Conservation (phyloP, 2,113 vertebrate species). For the Micronycteris hirsuta region DNA sequence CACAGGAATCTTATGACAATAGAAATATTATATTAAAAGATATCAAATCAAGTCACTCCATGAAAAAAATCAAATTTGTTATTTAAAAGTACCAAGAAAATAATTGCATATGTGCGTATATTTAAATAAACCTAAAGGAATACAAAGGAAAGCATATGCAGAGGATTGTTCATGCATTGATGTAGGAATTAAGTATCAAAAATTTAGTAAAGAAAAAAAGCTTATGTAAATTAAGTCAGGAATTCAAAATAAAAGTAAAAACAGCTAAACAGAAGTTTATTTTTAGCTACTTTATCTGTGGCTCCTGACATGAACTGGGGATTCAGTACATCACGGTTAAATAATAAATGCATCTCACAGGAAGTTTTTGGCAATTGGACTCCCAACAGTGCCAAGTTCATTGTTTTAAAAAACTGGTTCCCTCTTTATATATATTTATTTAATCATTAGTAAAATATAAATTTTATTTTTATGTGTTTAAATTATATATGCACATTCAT, state of each 20-base stretch:
- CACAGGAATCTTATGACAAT: neutral
- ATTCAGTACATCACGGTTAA: neutral
- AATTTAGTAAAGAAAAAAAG: neutral
- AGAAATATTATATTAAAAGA: neutral
- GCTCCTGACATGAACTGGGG: neutral
- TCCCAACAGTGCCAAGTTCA: neutral
- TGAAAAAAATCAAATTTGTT: neutral
- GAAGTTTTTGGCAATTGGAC: neutral
- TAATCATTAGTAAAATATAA: neutral
- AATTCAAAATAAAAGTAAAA: neutral
- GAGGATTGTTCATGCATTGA: neutral
- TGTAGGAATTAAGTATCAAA: neutral
- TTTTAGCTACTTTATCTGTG: neutral
- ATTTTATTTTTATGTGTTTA: neutral
- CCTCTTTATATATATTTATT: neutral
- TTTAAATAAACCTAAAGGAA: neutral
- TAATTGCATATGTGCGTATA: neutral
- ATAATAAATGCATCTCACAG: neutral
- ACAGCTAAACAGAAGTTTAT: neutral
- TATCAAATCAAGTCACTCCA: neutral
- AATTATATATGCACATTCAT: neutral
- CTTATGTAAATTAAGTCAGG: neutral
- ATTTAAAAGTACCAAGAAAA: neutral
- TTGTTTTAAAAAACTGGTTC: neutral
- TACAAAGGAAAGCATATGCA: accelerated